Evolutionary conservation across 2,113 vertebrate species (phyloP).

Genomic region (Panthera leo): DNA sequence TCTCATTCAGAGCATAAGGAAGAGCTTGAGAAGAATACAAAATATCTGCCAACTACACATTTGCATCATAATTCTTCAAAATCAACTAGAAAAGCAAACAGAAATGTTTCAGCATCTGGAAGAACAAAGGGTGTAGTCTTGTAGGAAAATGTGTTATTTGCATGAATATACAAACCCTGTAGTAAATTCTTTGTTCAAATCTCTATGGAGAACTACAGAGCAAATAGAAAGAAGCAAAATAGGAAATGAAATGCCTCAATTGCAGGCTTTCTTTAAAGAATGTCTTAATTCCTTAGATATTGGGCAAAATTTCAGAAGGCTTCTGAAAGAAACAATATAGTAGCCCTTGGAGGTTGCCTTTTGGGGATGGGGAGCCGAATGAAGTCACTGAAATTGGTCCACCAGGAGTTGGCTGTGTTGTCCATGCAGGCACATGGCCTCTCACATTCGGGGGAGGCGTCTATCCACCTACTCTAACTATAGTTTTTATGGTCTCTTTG

Average conservation of each 20-base stretch:
- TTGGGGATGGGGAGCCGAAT: neutral
- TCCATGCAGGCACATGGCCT: neutral
- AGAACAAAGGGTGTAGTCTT: constrained; percentile 47
- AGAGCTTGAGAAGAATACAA: neutral
- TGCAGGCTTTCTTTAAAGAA: neutral
- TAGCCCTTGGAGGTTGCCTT: neutral
- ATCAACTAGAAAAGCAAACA: constrained; percentile 49
- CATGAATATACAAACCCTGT: constrained; percentile 49
- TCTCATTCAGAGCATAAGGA: constrained; percentile 33
- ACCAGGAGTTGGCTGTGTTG: no score
- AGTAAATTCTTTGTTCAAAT: constrained; percentile 41
- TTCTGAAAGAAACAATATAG: neutral
- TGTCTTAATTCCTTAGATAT: constrained; percentile 21
- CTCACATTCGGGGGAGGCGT: neutral
- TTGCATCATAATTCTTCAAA: constrained; percentile 58
- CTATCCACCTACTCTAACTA: neutral
- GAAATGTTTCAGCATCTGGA: constrained; percentile 38
- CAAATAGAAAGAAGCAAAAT: constrained; percentile 1
- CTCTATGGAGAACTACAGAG: constrained; percentile 44
- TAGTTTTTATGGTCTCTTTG: neutral
- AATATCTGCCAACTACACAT: constrained; percentile 33
- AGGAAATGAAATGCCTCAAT: neutral
- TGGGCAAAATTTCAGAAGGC: neutral
- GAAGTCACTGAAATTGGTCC: neutral
- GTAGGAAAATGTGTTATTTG: neutral